Percentiles rank a stretch among this genome's conserved stretches.
Evolutionary conservation across 2,797 vertebrate species (phyloP).

Genomic region (Myotis myotis): DNA sequence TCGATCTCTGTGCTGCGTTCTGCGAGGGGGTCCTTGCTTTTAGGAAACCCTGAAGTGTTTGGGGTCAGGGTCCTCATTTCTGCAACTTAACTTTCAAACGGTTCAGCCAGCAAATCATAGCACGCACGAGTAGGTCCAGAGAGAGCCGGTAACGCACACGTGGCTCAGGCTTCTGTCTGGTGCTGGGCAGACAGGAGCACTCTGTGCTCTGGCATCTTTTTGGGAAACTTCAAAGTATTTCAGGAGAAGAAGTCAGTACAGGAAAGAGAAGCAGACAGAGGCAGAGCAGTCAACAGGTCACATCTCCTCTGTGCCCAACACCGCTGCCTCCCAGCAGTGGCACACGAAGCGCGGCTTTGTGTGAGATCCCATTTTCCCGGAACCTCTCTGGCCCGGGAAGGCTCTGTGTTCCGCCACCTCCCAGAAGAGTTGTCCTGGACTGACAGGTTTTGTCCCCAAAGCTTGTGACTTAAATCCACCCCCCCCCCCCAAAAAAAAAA

Average conservation of each 20-base stretch:
- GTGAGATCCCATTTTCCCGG: not conserved
- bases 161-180: rapidly evolving
- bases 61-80: not conserved
- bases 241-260: not conserved
- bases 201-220: not conserved
- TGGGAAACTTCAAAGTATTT: not conserved
- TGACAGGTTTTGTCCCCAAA: not conserved
- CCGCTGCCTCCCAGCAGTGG: rapidly evolving
- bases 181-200: rapidly evolving
- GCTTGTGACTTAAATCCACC: not conserved
- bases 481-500: not conserved
- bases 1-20: rapidly evolving
- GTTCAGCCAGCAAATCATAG: not conserved
- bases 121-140: rapidly evolving
- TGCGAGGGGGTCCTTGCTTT: not conserved
- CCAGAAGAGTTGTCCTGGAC: not conserved
- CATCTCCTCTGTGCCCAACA: not conserved
- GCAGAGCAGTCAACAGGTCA: rapidly evolving
- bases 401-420: too few species aligned
- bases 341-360: rapidly evolving
- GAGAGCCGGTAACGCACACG: rapidly evolving
- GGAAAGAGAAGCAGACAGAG: not conserved
- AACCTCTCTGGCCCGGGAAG: not conserved
- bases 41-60: not conserved
- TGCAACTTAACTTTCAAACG: not conserved